phyloP scores from a whole-genome alignment of 2,113 vertebrate species.

The Thunnus maccoyii region DNA sequence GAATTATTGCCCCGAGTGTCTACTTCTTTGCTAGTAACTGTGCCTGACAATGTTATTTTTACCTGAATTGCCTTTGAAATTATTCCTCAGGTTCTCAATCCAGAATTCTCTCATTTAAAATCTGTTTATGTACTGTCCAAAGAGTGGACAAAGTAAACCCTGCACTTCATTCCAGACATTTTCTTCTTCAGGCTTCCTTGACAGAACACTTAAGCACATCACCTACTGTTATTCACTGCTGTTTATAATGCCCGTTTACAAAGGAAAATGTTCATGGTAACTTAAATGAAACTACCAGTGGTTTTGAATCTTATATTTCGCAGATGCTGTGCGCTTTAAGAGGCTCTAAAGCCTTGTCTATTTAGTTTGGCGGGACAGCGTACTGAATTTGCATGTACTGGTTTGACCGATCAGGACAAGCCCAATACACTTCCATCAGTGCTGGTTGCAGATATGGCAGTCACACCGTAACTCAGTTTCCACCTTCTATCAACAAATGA shows the following conservation, averaged over 20 bases:
- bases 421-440: background rate
- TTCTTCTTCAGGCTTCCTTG: slow-evolving; percentile 17
- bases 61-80: slow-evolving; percentile 66
- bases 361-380: background rate
- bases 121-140: slow-evolving; percentile 51
- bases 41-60: slow-evolving; percentile 77
- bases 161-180: slow-evolving; percentile 50
- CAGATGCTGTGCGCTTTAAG: background rate
- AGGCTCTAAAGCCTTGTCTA: background rate
- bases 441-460: background rate
- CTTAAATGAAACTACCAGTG: background rate
- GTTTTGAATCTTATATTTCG: background rate
- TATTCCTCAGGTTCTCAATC: slow-evolving; percentile 49
- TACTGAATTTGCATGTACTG: background rate
- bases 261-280: background rate
- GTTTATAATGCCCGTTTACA: slow-evolving; percentile 4
- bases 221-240: slow-evolving; percentile 1
- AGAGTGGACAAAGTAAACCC: slow-evolving; percentile 30
- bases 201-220: background rate
- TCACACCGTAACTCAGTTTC: no score
- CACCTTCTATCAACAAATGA: no score
- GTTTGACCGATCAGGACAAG: background rate
- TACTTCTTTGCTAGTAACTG: slow-evolving; percentile 65
- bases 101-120: slow-evolving; percentile 52
- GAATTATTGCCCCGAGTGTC: slow-evolving; percentile 74